Base-by-base conservation (phyloP, 2,797 vertebrate species). In the Xenentodon cancila region DNA sequence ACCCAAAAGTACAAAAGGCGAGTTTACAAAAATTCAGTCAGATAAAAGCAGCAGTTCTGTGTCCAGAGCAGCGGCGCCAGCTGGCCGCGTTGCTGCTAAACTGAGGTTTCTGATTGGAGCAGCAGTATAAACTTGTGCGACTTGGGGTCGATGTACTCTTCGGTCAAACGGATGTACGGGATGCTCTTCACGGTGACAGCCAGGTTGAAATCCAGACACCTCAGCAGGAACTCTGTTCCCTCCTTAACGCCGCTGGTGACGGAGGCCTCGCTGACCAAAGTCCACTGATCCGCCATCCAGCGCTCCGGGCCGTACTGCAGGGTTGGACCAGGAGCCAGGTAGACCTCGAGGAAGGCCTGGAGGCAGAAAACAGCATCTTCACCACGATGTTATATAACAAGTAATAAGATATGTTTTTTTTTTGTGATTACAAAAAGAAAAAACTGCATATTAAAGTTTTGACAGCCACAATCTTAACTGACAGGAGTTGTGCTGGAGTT, bases 271-370 rank as follows among this genome's bases (percentile, higher is more conserved):
- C 97, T 98, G 67, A 99, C 88, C 51, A 99, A 91, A 0, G 95
- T 96, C 98, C 98, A 99, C 87, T 97, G 94, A 69, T 94, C 94
- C 22, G 95, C 94, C 77, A 96, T 94, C 95, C 96, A 97, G 75
- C 94, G 95, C 78, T 97, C 95, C n/a, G 88, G 91, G 56, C 94
- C 93, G 0, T 99, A 99, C 86, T 97, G 96, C 72, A 97, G 90
- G 53, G 96, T 97, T 18, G 98, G 96, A 56, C 98, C 95, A 0
- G 97, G 92, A 17, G 73, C 88, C 79, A 99, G 93, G 89, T 98
- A 99, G 67, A 95, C 93, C 80, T 99, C 97, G 3, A 99, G 94
- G 85, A 99, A 99, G 59, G 97, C 97, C 98, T 99, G 88, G 0
- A 57, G 8, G 79, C 7, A 75, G 1, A 68, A n/a, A 64, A 20